Evolutionary conservation across 2,888 invertebrate genomes (phyloP), one percentile per base, ranked within the genome.

Genomic region (Rhabditoides inermis): DNA sequence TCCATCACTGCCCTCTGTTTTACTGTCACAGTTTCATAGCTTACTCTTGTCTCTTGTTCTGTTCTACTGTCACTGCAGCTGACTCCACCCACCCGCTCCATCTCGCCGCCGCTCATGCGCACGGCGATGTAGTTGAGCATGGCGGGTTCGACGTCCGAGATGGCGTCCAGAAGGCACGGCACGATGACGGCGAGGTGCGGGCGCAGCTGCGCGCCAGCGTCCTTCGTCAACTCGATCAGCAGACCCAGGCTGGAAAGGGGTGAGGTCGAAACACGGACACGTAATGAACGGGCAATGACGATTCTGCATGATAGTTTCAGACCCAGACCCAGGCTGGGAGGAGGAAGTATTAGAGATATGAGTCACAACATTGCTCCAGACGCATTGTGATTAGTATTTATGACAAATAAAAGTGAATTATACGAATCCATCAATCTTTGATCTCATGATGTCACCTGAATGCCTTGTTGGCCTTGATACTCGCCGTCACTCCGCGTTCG

Each of bases 141-240:
- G 5, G 78, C 77, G 37, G 88, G 79, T 72, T 90, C 90, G 0
- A 89, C 87, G 0, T 88, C 87, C 66, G 78, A 79, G 53, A 79
- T 75, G 6, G 90, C 88, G 70, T 86, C 85, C 45, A 91, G 80
- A 49, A 92, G 79, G 7, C 88, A 88, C 0, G 88, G 87, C 59
- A 90, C 86, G 49, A 92, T 79, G 45, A 84, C 82, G 0, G 86
- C 82, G 47, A 91, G 80, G 79, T 89, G 88, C 0, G 88, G 88
- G 58, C 86, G 86, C 49, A 86, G 82, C 2, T 82, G 81, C 0
- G 89, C 87, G 20, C 78, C 78, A 3, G 89, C 88, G 2, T 86
- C 84, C 15, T 85, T 84, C 45, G 90, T 88, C 71, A 91, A 82
- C 76, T 88, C 87, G 0, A 90, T 85, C 39, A 91, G 84, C 3